Base-by-base conservation (phyloP, 2,888 invertebrate genomes). In the Andrena chrysosceles region DNA sequence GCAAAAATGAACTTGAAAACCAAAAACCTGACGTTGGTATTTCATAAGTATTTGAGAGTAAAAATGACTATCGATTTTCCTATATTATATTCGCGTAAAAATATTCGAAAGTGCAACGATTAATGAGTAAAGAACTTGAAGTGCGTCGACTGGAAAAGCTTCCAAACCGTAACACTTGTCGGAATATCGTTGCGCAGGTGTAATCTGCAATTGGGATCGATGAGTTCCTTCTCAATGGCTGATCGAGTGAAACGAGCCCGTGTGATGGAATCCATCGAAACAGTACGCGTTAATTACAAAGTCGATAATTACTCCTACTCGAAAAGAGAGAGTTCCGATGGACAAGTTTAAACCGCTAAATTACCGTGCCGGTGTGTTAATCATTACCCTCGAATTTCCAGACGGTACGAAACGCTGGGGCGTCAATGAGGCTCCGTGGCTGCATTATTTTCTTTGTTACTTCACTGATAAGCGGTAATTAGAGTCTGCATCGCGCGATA, bases 241-340 rank as follows among this genome's bases (percentile, higher is more conserved):
- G 59, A 87, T 87, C 56, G 31, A 56, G 68, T 33, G 67, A 76
- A 81, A 84, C 68, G 76, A 33, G 62, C 33, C 49, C 68, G 35
- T n/a, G 23, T 33, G 80, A 69, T 66, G 56, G 56, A 23, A 56
- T 62, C 26, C 67, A 10, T 20, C 20, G 66, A 26, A 66, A 72
- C 69, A 62, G 35, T 54, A 10, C 23, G 85, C 78, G 77, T 82
- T 85, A 86, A 85, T 86, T 86, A 73, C 81, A 60, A 74, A 35
- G 64, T 35, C 70, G 31, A 67, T 87, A 87, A 87, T 86, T 86
- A 77, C 77, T 73, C 56, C 52, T 26, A 52, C 66, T 74, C 49
- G 71, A 49, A 80, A 77, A 66, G 49, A 49, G 52, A 33, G 75
- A 42, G 63, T 26, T 63, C 49, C 69, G 64, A 78, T 70, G 75